Evolutionary conservation across 1,140 invertebrate species (phyloP), one percentile per base, ranked within the genome.

Genomic region (Papilio aristodemus): DNA sequence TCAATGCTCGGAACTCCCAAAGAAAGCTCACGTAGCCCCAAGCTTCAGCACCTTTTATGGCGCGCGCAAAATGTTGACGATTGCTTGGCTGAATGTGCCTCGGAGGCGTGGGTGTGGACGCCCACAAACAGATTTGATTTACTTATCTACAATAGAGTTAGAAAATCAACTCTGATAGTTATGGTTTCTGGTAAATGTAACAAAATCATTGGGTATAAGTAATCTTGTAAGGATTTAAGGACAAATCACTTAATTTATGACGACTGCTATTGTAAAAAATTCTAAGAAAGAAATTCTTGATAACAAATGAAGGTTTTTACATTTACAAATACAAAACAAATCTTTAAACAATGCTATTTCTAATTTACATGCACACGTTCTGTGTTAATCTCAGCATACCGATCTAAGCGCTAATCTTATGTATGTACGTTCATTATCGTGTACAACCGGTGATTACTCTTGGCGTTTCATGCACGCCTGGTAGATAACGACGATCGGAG

Each of bases 401-500:
- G 46, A 54, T 54, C 46, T 54, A 54, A 22, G 17, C 19, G 46
- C 43, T 46, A 46, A 46, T 46, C 43, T 54, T 22, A 54, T 54
- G 46, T 54, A 54, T 22, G 46, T 54, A 54, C 19, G 46, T 25
- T 54, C 46, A 54, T 54, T 54, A 54, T 54, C 19, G 46, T 54
- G 10, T 54, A 54, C 46, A 54, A 22, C 46, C 19, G 46, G 46
- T 54, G 19, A 54, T 54, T 54, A 54, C 46, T 54, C 25, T 59
- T 32, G 36, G 13, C 59, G 10, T 62, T 62, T 62, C 32, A 62
- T 62, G 58, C 32, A 37, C 27, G 25, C 58, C 58, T 60, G 17
- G 58, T 36, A 36, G 58, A 60, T 60, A 60, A 36, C n/a, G 27
- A 60, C 58, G 58, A 60, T 60, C 14, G 27, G 27, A 60, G 37